These are phyloP conservation scores for Schizopygopsis pylzovi DNA, from an alignment of 2,797 vertebrate genomes.

Conservation along the genomic window DNA sequence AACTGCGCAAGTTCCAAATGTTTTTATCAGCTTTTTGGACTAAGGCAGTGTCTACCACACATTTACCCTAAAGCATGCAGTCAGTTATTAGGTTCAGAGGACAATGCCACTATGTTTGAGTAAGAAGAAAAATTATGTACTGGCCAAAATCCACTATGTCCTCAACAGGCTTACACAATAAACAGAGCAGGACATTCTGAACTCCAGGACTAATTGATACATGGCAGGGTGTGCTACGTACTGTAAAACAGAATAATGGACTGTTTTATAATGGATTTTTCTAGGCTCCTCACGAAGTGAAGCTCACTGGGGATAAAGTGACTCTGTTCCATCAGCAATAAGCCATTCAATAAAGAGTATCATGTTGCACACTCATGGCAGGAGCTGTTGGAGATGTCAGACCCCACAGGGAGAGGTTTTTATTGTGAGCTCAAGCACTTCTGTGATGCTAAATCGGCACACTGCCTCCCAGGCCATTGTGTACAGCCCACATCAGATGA, in stretches of 20 bases:
- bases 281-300: conserved; percentile 37
- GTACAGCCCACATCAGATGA: conserved; percentile 45
- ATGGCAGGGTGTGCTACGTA: neutral
- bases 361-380: conserved; percentile 48
- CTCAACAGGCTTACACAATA: conserved; percentile 23
- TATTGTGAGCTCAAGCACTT: conserved; percentile 44
- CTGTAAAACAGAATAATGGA: conserved; percentile 24
- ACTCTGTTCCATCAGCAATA: conserved; percentile 47
- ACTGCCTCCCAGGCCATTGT: conserved; percentile 44
- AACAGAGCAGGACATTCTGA: conserved; percentile 29
- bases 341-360: conserved; percentile 49
- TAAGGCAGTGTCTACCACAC: neutral
- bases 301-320: conserved; percentile 38
- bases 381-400: conserved; percentile 46
- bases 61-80: neutral
- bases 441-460: conserved; percentile 31
- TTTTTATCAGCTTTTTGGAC: neutral
- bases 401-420: conserved; percentile 49
- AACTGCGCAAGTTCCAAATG: neutral
- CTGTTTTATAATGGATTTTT: neutral
- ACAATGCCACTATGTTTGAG: neutral
- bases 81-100: neutral
- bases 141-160: conserved; percentile 2
- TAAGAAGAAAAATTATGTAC: conserved; percentile 16
- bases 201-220: conserved; percentile 28